Evolutionary conservation across 2,113 vertebrate genomes (phyloP).

Genomic region (Ictalurus furcatus): DNA sequence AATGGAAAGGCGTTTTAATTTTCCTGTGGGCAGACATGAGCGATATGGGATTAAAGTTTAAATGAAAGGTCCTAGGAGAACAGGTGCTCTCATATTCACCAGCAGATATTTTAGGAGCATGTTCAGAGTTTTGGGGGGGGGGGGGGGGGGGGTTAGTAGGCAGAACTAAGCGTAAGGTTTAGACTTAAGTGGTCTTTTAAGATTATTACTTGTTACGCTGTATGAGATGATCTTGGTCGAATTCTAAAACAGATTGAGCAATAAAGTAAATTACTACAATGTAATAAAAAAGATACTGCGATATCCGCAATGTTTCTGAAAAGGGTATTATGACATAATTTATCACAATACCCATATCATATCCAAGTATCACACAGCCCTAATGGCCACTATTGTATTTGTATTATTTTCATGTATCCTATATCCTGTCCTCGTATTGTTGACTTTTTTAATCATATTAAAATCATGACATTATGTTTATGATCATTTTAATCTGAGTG

Average conservation of each 20-base stretch:
- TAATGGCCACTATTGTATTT: neutral
- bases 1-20: slow-evolving; percentile 87
- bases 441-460: neutral
- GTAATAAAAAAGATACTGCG: neutral
- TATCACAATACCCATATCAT: no score
- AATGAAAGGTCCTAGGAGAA: neutral
- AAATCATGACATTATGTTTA: neutral
- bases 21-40: slow-evolving; percentile 74
- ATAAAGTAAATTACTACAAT: neutral
- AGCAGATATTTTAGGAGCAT: neutral
- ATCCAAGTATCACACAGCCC: no score
- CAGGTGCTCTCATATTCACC: no score
- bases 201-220: neutral
- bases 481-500: neutral
- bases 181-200: neutral
- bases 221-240: neutral
- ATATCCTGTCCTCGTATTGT: neutral
- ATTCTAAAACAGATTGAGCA: neutral
- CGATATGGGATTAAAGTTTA: neutral
- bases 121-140: neutral
- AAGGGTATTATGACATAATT: no score
- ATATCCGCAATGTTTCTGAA: neutral
- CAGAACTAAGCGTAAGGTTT: neutral
- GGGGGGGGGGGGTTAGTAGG: neutral
- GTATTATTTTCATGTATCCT: neutral